Percentiles rank a stretch among this genome's conserved stretches.
Conservation (phyloP, 1,140 invertebrate species). For the Atta cephalotes region DNA sequence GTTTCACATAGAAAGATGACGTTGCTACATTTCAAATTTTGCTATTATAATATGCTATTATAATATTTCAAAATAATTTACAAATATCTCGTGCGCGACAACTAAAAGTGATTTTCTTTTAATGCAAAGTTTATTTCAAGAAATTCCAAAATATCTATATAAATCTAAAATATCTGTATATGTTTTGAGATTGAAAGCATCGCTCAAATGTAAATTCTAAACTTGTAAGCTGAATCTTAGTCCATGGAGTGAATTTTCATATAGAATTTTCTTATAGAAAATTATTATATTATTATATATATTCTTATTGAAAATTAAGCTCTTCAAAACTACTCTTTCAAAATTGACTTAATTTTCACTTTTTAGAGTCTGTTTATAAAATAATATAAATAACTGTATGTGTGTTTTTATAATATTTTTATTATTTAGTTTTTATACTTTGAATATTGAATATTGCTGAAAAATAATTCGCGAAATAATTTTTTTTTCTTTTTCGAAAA, state of each 20-base stretch:
- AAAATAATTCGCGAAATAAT: background rate
- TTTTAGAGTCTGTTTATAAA: background rate
- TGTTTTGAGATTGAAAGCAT: background rate
- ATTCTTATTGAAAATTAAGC: too few relatives aligned
- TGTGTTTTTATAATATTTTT: background rate
- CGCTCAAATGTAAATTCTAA: background rate
- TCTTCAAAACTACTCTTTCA: too few relatives aligned
- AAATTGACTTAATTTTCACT: too few relatives aligned
- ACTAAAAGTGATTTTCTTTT: background rate
- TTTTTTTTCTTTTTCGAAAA: background rate
- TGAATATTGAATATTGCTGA: background rate
- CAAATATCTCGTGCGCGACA: background rate
- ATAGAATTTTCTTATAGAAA: too few relatives aligned
- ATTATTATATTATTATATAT: too few relatives aligned
- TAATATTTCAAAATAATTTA: constrained; percentile 4
- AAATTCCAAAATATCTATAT: background rate
- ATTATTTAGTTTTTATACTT: background rate
- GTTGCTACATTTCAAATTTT: background rate
- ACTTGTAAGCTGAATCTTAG: background rate
- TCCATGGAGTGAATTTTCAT: too few relatives aligned
- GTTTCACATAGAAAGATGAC: background rate
- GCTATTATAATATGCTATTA: background rate
- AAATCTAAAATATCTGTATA: background rate
- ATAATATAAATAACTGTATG: background rate
- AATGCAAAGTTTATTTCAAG: background rate